A percentile compares a stretch with the other conserved stretches of the same genome.
These are phyloP conservation scores for Diarsia rubi DNA, from an alignment of 2,888 invertebrate genomes.

Conservation along the genomic window DNA sequence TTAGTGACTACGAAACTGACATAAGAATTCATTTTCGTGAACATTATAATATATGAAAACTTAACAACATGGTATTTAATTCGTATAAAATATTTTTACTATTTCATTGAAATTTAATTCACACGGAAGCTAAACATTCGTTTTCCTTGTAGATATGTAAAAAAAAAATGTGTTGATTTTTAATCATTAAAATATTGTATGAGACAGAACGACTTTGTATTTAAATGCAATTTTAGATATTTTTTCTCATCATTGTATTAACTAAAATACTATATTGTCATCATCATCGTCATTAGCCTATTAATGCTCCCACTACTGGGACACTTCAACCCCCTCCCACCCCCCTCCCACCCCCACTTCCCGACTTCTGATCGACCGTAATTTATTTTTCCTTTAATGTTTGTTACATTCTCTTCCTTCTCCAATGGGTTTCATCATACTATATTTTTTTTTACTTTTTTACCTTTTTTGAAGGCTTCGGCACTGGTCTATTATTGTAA, in stretches of 20 bases:
- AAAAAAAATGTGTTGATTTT: constrained; percentile 19
- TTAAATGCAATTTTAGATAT: constrained; percentile 15
- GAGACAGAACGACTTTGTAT: constrained; percentile 12
- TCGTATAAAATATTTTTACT: not conserved
- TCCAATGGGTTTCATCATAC: no score
- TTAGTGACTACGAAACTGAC: not conserved
- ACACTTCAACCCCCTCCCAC: no score
- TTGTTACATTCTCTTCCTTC: no score
- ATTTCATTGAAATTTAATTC: constrained; percentile 30
- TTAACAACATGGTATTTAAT: not conserved
- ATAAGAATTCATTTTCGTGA: not conserved
- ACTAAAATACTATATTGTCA: not conserved
- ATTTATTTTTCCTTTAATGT: no score
- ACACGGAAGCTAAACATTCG: constrained; percentile 54
- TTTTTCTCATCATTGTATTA: constrained; percentile 3
- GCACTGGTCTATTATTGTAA: no score
- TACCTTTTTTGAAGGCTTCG: no score
- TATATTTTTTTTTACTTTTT: no score
- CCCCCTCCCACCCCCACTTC: no score
- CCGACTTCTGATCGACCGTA: no score
- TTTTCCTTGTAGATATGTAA: constrained; percentile 50
- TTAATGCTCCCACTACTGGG: no score
- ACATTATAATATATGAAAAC: not conserved
- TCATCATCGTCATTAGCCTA: no score
- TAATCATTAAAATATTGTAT: constrained; percentile 6